phyloP scores from a whole-genome alignment of 1,140 invertebrate genomes.

The Ceratitis capitata region DNA sequence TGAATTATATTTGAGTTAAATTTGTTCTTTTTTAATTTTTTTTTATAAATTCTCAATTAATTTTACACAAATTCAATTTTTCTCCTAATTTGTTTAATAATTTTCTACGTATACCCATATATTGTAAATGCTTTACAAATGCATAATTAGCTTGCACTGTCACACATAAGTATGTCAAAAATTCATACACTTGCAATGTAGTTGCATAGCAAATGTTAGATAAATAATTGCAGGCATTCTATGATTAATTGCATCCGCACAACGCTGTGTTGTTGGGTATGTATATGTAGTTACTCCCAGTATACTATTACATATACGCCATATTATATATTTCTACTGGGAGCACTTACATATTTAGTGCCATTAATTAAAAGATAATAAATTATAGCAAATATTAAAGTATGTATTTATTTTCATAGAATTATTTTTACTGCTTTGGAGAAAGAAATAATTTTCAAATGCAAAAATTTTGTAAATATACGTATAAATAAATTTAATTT shows the following conservation, averaged over 20 bases:
- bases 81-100: too few relatives aligned
- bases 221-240: constrained; percentile 17
- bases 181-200: neutral
- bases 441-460: too few relatives aligned
- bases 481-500: too few relatives aligned
- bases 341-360: neutral
- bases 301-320: neutral
- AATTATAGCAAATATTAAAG: neutral
- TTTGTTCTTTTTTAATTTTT: too few relatives aligned
- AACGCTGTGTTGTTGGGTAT: neutral
- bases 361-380: constrained; percentile 9
- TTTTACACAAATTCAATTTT: too few relatives aligned
- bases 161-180: neutral
- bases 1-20: too few relatives aligned
- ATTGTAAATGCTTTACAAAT: too few relatives aligned
- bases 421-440: too few relatives aligned
- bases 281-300: neutral
- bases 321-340: neutral
- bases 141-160: too few relatives aligned
- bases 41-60: too few relatives aligned
- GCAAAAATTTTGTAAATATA: too few relatives aligned
- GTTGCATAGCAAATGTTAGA: constrained; percentile 9
- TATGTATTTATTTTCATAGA: too few relatives aligned
- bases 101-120: neutral
- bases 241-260: neutral